phyloP scores from a whole-genome alignment of 1,140 invertebrate genomes.

The Hylaeus volcanicus region DNA sequence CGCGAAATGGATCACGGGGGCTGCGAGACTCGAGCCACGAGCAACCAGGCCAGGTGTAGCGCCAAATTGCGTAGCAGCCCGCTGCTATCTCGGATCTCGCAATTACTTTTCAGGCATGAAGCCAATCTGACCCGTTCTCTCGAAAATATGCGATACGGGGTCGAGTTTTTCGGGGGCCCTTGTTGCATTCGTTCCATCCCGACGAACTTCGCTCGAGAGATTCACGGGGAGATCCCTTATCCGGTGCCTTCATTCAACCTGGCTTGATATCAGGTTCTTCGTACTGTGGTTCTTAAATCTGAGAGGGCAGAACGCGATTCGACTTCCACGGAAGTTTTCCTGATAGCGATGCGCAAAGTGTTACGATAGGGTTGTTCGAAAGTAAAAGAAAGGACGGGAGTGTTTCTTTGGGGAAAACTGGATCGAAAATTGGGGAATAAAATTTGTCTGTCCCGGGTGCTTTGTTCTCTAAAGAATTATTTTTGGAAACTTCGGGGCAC shows the following conservation, averaged over 20 bases:
- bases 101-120: constrained; percentile 45
- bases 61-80: constrained; percentile 40
- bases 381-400: no score
- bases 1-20: constrained; percentile 4
- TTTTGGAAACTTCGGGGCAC: no score
- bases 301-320: constrained; percentile 2
- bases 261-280: background rate
- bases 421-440: no score
- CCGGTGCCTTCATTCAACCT: background rate
- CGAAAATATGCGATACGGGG: constrained; percentile 36
- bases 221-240: background rate
- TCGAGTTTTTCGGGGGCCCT: constrained; percentile 17
- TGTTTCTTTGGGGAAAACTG: no score
- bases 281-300: constrained; percentile 14
- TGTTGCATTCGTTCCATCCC: background rate
- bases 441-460: no score
- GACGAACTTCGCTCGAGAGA: background rate
- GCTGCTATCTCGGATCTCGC: constrained; percentile 49
- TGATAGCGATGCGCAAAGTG: no score
- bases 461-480: no score
- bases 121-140: constrained; percentile 45
- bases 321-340: background rate
- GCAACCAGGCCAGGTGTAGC: constrained; percentile 42
- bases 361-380: no score
- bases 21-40: background rate